Evolutionary conservation across 2,888 invertebrate genomes (phyloP), one percentile per base, ranked within the genome.

Genomic region (Oxystoma pomonae): DNA sequence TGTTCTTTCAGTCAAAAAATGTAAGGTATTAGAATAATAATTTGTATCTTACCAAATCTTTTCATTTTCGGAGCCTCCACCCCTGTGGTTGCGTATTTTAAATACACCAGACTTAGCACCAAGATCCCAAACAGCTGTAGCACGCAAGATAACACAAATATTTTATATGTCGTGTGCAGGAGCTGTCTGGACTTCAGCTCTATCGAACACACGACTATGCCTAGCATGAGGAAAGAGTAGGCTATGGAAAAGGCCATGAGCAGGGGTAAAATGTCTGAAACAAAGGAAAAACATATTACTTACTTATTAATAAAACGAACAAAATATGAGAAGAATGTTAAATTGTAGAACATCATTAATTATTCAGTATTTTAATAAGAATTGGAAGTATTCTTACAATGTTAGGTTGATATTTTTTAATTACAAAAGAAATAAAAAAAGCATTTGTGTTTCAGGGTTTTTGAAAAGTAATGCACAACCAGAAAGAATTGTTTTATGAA

Each of bases 91-190:
- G 93, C 94, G 75, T 91, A 94, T 63, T 87, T 84, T n/a, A 90
- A 84, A 73, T 90, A 91, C 7, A 90, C 87, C 55, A 91, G 80
- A 57, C 86, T 86, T 69, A 89, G 85, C 21, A 91, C 77, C 55
- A 90, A 76, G 0, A 94, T 84, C 1, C 91, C 91, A 2, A 85
- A 72, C 68, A 89, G 85, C 76, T 95, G 92, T 20, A 88, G 80
- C 22, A 86, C 79, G 9, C 91, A 83, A 0, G 94, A 92, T 1
- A 85, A 73, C 50, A 92, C 84, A 76, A 90, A 96, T 73, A 96
- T 79, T 76, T 94, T 94, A 81, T 94, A 96, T 0, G 96, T 95
- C 1, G 91, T 85, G 77, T 96, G 96, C 51, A 95, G 84, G 0
- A 96, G 81, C 74, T 94, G 92, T 1, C 94, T 84, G 0, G 89